Conservation (phyloP, 1,140 invertebrate species). For the Hyles euphorbiae region DNA sequence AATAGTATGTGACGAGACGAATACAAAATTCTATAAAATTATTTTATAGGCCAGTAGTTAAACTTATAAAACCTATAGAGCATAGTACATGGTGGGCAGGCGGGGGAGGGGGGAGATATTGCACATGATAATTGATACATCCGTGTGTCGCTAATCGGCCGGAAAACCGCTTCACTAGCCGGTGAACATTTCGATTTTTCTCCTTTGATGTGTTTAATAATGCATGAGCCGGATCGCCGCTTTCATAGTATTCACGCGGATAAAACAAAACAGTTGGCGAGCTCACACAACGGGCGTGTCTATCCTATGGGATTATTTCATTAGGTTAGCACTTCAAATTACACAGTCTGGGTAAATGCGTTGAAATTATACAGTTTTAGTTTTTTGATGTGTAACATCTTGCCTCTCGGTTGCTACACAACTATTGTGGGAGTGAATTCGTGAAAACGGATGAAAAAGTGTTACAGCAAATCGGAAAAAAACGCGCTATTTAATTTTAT, state of each 20-base stretch:
- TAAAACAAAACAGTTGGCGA: constrained; percentile 11
- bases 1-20: no score
- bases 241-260: constrained; percentile 36
- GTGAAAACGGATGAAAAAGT: no score
- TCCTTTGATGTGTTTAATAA: constrained; percentile 74
- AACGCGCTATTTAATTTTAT: no score
- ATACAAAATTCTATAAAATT: no score
- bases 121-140: constrained; percentile 63
- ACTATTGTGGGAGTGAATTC: no score
- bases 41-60: no score
- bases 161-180: constrained; percentile 68
- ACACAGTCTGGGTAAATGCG: no score
- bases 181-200: constrained; percentile 72
- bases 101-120: constrained; percentile 22
- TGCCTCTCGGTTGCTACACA: no score
- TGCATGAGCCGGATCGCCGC: constrained; percentile 55
- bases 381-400: no score
- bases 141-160: constrained; percentile 54
- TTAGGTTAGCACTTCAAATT: neutral
- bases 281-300: neutral
- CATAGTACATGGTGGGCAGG: neutral
- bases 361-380: no score
- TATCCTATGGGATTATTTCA: neutral
- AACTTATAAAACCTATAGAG: no score
- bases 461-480: no score